A percentile compares a stretch with the other conserved stretches of the same genome.
These are phyloP conservation scores for Saturnia pavonia DNA, from an alignment of 2,888 invertebrate species.

Conservation along the genomic window DNA sequence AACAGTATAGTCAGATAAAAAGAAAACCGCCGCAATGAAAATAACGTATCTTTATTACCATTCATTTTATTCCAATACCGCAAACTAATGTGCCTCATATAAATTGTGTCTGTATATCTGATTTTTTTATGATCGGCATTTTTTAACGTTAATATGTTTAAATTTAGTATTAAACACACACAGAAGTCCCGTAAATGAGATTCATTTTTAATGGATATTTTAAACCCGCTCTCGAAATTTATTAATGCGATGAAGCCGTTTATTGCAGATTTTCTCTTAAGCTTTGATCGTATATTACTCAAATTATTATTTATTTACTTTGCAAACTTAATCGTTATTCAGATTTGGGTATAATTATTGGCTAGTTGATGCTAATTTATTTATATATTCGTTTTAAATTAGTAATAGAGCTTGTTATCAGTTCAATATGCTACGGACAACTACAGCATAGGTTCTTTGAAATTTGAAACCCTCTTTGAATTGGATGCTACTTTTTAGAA, in stretches of 20 bases:
- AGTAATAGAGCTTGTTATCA: not conserved
- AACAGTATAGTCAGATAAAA: too few species aligned
- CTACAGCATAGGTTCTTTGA: not conserved
- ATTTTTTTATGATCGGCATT: constrained; percentile 18
- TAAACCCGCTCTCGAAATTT: constrained; percentile 16
- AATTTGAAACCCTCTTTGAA: not conserved
- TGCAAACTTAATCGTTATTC: not conserved
- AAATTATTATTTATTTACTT: not conserved
- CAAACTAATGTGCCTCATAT: not conserved
- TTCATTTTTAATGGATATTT: constrained; percentile 16
- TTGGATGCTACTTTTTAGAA: not conserved
- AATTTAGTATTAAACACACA: constrained; percentile 16
- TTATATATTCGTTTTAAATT: not conserved
- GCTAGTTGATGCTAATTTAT: not conserved
- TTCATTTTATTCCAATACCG: not conserved
- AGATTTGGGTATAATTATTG: not conserved
- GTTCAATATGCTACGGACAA: not conserved
- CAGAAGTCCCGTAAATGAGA: constrained; percentile 19
- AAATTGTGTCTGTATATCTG: constrained; percentile 11
- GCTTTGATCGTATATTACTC: not conserved
- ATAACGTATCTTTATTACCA: too few species aligned
- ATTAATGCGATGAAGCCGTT: constrained; percentile 15
- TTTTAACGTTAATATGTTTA: constrained; percentile 13
- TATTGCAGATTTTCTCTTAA: constrained; percentile 8
- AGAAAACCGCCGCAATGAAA: too few species aligned